phyloP scores from a whole-genome alignment of 2,888 invertebrate genomes.

The Adineta ricciae region DNA sequence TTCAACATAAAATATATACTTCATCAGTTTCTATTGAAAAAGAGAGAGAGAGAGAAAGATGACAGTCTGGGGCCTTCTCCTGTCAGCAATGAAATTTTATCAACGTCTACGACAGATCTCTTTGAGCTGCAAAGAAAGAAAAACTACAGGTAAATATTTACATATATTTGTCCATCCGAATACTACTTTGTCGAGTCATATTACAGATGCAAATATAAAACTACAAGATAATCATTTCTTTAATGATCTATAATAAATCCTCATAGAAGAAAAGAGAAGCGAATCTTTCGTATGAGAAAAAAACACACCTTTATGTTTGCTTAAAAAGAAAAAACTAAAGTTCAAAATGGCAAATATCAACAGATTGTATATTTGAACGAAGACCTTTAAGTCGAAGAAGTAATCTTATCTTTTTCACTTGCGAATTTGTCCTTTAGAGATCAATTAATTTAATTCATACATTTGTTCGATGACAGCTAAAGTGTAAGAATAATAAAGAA shows the following conservation, averaged over 20 bases:
- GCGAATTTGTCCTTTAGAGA: neutral
- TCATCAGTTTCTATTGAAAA: neutral
- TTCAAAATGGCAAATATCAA: neutral
- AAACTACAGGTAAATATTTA: neutral
- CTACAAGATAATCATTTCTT: neutral
- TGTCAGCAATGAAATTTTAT: neutral
- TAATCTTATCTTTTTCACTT: neutral
- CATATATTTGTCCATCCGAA: neutral
- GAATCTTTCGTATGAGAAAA: neutral
- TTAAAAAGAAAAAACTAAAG: neutral
- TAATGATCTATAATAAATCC: neutral
- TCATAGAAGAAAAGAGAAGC: neutral
- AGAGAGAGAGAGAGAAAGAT: neutral
- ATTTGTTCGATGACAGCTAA: neutral
- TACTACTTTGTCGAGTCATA: neutral
- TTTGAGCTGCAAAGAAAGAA: neutral
- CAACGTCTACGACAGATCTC: neutral
- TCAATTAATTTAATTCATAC: neutral
- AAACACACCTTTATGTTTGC: no score
- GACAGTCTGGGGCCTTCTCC: neutral
- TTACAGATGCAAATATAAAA: neutral
- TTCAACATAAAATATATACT: neutral
- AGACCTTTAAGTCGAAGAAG: neutral
- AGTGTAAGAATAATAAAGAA: conserved; percentile 12
- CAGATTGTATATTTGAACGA: neutral